Conservation (phyloP, 1,140 invertebrate species). For the Sycophila sp. region DNA sequence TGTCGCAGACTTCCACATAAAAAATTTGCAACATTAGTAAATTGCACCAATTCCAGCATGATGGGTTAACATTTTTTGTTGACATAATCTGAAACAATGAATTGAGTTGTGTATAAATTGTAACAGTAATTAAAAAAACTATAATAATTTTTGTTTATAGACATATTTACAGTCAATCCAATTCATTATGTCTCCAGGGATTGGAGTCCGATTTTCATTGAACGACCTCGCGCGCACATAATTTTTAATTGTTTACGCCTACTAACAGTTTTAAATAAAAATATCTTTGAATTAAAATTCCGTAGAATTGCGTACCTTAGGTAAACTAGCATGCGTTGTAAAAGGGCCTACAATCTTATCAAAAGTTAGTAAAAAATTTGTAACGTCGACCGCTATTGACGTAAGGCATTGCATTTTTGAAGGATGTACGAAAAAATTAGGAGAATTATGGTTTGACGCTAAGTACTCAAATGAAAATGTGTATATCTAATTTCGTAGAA, state of each 20-base stretch:
- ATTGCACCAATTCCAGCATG: background rate
- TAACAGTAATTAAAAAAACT: background rate
- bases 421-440: background rate
- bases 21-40: background rate
- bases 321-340: background rate
- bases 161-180: background rate
- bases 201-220: background rate
- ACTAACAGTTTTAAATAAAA: background rate
- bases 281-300: background rate
- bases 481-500: constrained; percentile 1
- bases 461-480: background rate
- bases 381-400: constrained; percentile 1
- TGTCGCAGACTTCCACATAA: background rate
- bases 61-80: background rate
- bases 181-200: background rate
- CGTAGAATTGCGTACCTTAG: background rate
- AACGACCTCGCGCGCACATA: background rate
- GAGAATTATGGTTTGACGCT: background rate
- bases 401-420: background rate
- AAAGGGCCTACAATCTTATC: constrained; percentile 5
- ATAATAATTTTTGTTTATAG: background rate
- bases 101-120: background rate
- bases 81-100: background rate
- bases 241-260: background rate
- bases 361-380: constrained; percentile 26